These are phyloP conservation scores for Epizoanthus illoricatus DNA, from an alignment of 92 coral and sea anemone genomes.

Conservation along the genomic window DNA sequence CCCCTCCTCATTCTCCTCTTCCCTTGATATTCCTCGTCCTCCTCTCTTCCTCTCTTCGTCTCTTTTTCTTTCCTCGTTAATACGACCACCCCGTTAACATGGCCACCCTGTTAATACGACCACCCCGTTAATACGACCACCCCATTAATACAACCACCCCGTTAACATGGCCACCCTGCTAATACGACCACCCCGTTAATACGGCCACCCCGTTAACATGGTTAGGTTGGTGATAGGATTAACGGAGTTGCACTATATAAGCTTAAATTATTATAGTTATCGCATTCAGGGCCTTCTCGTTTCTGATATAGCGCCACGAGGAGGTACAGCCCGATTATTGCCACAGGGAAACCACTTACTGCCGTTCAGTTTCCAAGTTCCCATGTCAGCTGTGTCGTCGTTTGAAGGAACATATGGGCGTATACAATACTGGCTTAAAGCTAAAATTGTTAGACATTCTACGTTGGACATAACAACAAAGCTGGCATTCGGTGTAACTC, in stretches of 20 bases:
- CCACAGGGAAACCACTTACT: slow-evolving; percentile 32
- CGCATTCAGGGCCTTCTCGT: neutral
- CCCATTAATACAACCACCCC: no score
- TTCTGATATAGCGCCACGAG: neutral
- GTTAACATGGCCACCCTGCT: no score
- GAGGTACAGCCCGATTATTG: neutral
- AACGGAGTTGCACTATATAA: neutral
- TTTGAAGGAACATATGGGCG: slow-evolving; percentile 37
- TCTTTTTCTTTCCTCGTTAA: neutral
- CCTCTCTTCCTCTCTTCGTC: no score
- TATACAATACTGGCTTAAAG: slow-evolving; percentile 33
- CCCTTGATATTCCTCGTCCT: no score
- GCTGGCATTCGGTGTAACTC: slow-evolving; percentile 18
- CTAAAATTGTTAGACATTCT: slow-evolving; percentile 14
- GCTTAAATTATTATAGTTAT: neutral
- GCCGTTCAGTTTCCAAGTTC: slow-evolving; percentile 37
- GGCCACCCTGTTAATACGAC: no score
- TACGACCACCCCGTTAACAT: neutral
- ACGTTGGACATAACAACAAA: slow-evolving; percentile 24
- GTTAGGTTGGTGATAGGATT: no score
- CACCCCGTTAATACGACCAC: no score
- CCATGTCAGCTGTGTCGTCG: slow-evolving; percentile 29
- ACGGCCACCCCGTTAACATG: no score
- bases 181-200: no score
- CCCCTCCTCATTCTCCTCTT: no score